Conservation (phyloP, 2,113 vertebrate species). For the Nesoenas mayeri region DNA sequence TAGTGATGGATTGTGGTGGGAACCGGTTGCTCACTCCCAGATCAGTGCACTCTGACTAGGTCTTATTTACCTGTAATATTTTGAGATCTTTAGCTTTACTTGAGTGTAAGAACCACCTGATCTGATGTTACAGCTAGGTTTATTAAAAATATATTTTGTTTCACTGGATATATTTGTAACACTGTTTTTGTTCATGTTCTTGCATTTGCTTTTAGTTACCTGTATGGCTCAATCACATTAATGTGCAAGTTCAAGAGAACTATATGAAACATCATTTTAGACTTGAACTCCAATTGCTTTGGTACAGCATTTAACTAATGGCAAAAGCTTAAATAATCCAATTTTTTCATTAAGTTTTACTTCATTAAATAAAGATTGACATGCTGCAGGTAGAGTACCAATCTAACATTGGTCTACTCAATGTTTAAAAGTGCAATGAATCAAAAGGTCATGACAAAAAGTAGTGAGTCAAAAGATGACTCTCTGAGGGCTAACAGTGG, state of each 20-base stretch:
- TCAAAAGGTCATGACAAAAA: not conserved
- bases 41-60: not conserved
- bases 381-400: not conserved
- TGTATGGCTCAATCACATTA: not conserved
- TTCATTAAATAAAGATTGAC: not conserved
- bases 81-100: not conserved
- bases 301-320: not conserved
- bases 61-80: not conserved
- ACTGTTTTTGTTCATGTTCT: not conserved
- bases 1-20: not conserved
- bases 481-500: constrained; percentile 9
- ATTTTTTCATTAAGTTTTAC: not conserved
- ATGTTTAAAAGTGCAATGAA: not conserved
- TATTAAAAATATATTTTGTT: not conserved
- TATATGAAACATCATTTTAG: not conserved
- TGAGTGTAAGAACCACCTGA: not conserved
- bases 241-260: not conserved
- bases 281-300: not conserved
- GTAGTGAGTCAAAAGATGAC: not conserved
- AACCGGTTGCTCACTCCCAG: not conserved
- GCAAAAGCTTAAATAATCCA: not conserved
- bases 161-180: not conserved
- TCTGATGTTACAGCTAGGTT: not conserved
- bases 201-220: not conserved
- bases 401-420: not conserved